Percentiles rank a stretch among this genome's conserved stretches.
Evolutionary conservation across 1,140 invertebrate species (phyloP).

Genomic region (Helicoverpa armigera): DNA sequence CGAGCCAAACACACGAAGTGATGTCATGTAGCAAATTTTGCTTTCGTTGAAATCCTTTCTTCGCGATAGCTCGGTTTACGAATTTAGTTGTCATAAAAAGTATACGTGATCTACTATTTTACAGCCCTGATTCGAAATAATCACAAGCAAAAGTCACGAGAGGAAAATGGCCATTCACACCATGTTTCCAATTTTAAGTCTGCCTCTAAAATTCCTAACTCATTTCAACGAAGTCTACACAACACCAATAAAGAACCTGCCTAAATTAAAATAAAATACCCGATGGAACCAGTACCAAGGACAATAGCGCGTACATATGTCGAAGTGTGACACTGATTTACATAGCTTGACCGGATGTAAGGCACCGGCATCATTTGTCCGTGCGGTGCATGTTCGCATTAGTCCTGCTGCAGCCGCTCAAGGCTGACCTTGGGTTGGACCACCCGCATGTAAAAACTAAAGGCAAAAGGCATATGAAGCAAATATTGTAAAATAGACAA

Average conservation of each 20-base stretch:
- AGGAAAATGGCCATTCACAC: too few relatives aligned
- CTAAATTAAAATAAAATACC: conserved; percentile 44
- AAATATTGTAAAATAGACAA: background rate
- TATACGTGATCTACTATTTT: too few relatives aligned
- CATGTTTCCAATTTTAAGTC: too few relatives aligned
- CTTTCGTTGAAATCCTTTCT: too few relatives aligned
- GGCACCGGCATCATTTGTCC: conserved; percentile 64
- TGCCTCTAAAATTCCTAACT: too few relatives aligned
- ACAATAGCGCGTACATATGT: conserved; percentile 60
- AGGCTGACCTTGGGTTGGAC: conserved; percentile 52
- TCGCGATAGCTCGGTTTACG: too few relatives aligned
- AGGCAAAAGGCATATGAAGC: background rate
- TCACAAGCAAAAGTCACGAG: too few relatives aligned
- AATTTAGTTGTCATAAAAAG: too few relatives aligned
- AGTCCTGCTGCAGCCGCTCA: conserved; percentile 42
- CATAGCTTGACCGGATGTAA: conserved; percentile 72
- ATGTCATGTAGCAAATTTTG: too few relatives aligned
- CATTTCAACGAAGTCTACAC: too few relatives aligned
- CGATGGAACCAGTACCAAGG: conserved; percentile 63
- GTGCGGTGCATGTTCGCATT: conserved; percentile 67
- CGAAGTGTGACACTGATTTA: conserved; percentile 67
- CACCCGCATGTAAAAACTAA: conserved; percentile 44
- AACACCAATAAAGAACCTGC: background rate
- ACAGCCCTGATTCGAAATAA: too few relatives aligned
- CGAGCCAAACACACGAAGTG: too few relatives aligned